Base-by-base conservation (phyloP, 2,888 invertebrate species). In the Andrena minutula region DNA sequence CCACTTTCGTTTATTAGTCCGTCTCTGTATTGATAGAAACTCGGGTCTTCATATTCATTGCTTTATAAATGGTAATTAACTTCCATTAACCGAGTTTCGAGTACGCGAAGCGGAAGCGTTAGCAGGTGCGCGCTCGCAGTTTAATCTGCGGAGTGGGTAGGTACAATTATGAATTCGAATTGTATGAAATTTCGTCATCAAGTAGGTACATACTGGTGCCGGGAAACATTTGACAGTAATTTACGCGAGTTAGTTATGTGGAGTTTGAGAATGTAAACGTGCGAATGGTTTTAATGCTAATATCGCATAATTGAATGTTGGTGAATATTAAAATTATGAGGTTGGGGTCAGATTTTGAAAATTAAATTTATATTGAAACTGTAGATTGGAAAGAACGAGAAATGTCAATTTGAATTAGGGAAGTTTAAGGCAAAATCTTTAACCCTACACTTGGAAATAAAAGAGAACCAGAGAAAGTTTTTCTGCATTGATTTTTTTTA, bases 81-180 rank as follows among this genome's bases (percentile, higher is more conserved):
- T 56, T 8, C 2, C 30, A 58, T 76, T 76, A 51, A 60, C 49
- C 26, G 47, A 64, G 63, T 47, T 76, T 64, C 56, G 20, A 41
- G 53, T 10, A 68, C 41, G 61, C 28, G 41, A 23, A 28, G 12
- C 20, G 49, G 5, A 23, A 26, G 16, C 23, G 71, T 10, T 32
- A 41, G 30, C 56, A 71, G 28, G 30, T 51, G 23, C 35, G 16
- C n/a, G 16, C 8, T 51, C 3, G 10, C 32, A 35, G 4, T 16
- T 32, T n/a, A 10, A 72, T 32, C 10, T 60, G 41, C 41, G 16
- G 41, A 58, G 5, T 28, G 16, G 7, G 60, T 51, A 49, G 30
- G 10, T 35, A 20, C 23, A 73, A 65, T 65, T 73, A 66, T 20
- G 20, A n/a, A 12, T 49, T n/a, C 20, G 20, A 58, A 26, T 20